Base-by-base conservation (phyloP, 1,140 invertebrate genomes). In the Anastatus disparis region DNA sequence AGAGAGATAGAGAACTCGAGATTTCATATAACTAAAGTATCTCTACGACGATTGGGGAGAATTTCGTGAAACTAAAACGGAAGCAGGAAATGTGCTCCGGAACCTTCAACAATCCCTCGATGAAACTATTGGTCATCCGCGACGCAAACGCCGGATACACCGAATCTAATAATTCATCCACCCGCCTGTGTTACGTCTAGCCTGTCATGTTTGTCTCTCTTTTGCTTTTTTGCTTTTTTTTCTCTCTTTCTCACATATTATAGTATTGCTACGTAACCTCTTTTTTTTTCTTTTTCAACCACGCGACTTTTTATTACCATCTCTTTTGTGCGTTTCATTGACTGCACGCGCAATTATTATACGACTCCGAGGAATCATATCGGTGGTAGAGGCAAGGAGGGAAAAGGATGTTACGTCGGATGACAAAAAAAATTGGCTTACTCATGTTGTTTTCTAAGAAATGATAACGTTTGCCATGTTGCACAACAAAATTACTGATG, bases 81-180 rank as follows among this genome's bases (percentile, higher is more conserved):
- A 85, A 86, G 80, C 79, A 81, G 85, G 85, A 86, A 85, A 86
- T 85, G 84, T 86, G 84, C 78, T 82, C 80, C 84, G 84, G 84
- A 86, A 84, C 77, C 82, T 85, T 86, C 84, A 85, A 86, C 85
- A 85, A 85, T 85, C 82, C 83, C 83, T 85, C 84, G 85, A 85
- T 85, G 83, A 85, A 86, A 84, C 84, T 85, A 85, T 86, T 85
- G 84, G 84, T 85, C 84, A 85, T 85, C 83, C 83, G 77, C 83
- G 82, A 85, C 81, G 83, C 80, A 82, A n/a, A 81, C 83, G 82
- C 80, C 82, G 83, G 85, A 86, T 82, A 80, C 78, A 71, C 80
- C 82, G 84, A 82, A 85, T 85, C 80, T 84, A 84, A 86, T 86
- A 85, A 86, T 79, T 86, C 83, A 85, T 86, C 79, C 78, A 77